A percentile compares a stretch with the other conserved stretches of the same genome.
Evolutionary conservation across 1,140 invertebrate species (phyloP).

Genomic region (Heliconius hewitsoni): DNA sequence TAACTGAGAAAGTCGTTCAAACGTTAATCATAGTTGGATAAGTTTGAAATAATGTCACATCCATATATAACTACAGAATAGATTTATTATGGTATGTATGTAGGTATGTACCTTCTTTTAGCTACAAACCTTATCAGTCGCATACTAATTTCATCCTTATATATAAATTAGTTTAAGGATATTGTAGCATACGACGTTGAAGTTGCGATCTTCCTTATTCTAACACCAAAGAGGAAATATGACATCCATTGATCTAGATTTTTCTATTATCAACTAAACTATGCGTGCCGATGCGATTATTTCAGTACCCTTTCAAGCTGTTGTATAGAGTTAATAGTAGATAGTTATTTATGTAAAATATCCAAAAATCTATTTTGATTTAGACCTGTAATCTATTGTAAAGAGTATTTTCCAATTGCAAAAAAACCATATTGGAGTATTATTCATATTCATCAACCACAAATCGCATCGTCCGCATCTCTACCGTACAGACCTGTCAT

Average conservation of each 20-base stretch:
- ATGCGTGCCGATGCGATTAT: background rate
- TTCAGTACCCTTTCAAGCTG: background rate
- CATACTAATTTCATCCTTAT: slow-evolving; percentile 26
- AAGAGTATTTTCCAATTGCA: background rate
- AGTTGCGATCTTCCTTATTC: background rate
- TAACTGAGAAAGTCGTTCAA: background rate
- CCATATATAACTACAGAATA: background rate
- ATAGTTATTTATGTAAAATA: background rate
- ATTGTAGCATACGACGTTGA: slow-evolving; percentile 14
- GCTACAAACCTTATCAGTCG: slow-evolving; percentile 14
- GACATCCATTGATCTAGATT: slow-evolving; percentile 2
- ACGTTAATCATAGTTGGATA: background rate
- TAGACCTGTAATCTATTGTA: background rate
- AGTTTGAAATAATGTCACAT: background rate
- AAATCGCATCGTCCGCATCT: background rate
- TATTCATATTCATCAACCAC: background rate
- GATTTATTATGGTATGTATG: background rate
- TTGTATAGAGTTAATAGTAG: background rate
- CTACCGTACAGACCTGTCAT: background rate
- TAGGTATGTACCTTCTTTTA: background rate
- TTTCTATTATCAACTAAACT: background rate
- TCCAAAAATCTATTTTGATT: background rate
- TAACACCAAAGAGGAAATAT: background rate
- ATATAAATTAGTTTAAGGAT: slow-evolving; percentile 15
- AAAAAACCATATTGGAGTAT: background rate